Percentiles rank a stretch among this genome's conserved stretches.
Evolutionary conservation across 2,797 vertebrate genomes (phyloP).

Genomic region (Coregonus sp.): DNA sequence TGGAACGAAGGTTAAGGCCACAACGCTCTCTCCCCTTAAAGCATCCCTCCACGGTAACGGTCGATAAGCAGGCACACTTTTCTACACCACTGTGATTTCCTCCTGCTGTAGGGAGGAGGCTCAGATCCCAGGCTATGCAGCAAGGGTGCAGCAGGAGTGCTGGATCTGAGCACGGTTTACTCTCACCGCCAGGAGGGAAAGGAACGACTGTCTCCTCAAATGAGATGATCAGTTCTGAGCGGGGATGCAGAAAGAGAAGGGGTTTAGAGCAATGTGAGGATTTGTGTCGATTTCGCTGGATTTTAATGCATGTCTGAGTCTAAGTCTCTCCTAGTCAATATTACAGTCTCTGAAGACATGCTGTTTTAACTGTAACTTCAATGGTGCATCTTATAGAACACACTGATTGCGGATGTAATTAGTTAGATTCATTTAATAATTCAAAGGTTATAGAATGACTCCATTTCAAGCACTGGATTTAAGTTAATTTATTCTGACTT

Average conservation of each 20-base stretch:
- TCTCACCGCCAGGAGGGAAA: too few relatives aligned
- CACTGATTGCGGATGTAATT: neutral
- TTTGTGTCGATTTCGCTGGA: neutral
- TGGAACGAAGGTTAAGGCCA: too few relatives aligned
- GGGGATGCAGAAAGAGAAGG: neutral
- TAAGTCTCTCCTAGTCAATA: neutral
- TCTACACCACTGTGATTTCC: too few relatives aligned
- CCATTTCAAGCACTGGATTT: neutral
- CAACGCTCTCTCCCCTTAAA: too few relatives aligned
- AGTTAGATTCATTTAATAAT: neutral
- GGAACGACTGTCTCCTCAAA: neutral
- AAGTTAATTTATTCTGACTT: neutral
- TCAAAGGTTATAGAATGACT: neutral
- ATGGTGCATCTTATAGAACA: neutral
- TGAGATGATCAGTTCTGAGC: neutral
- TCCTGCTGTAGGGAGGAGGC: too few relatives aligned
- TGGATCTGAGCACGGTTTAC: too few relatives aligned
- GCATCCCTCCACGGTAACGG: too few relatives aligned
- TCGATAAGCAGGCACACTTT: too few relatives aligned
- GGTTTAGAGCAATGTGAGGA: neutral
- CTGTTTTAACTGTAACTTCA: neutral
- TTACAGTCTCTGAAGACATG: neutral
- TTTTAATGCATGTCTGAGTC: neutral
- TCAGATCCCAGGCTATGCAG: too few relatives aligned
- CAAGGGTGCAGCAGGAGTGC: too few relatives aligned